Evolutionary conservation across 2,888 invertebrate genomes (phyloP), one percentile per base, ranked within the genome.

Genomic region (Theristus sp.): DNA sequence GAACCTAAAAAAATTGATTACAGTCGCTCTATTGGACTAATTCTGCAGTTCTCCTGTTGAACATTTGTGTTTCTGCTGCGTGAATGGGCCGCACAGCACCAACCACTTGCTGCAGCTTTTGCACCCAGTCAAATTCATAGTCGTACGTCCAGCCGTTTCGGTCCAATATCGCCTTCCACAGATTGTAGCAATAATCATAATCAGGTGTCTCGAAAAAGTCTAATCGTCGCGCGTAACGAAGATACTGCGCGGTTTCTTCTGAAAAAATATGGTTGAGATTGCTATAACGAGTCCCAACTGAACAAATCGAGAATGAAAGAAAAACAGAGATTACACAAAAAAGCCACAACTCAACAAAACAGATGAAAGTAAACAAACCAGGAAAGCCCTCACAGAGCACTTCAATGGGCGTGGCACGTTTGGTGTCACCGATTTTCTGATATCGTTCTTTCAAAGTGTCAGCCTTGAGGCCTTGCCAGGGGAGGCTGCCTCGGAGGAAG

Each of bases 161-260:
- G 30, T 63, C 63, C 63, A 63, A 60, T 28, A 63, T 60, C n/a
- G 57, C 24, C 47, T 58, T 56, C 26, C 55, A 63, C 26, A 63
- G 47, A 31, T 60, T 60, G 59, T 28, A 62, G 57, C 61, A 62
- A 81, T 93, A 91, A 79, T 93, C 91, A 81, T 94, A 96, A 81
- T 96, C 93, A 64, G 96, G 96, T 69, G 90, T 89, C 81, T 94
- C 94, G 81, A 94, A 94, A 82, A 96, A 96, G 80, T 96, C 94
- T 77, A 96, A 81, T 76, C 90, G 83, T 64, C 81, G 82, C 65
- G 94, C 94, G 81, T 94, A 94, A 74, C 90, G 84, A 70, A 96
- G 82, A 80, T 96, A 96, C 75, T 88, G 89, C 66, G 91, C 88
- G 83, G 94, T 84, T 80, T 96, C 94, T 77, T 94, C 94, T 72